Percentiles rank a stretch among this genome's conserved stretches.
Conservation (phyloP, 92 coral and sea anemone genomes). For the Porites cylindrica region DNA sequence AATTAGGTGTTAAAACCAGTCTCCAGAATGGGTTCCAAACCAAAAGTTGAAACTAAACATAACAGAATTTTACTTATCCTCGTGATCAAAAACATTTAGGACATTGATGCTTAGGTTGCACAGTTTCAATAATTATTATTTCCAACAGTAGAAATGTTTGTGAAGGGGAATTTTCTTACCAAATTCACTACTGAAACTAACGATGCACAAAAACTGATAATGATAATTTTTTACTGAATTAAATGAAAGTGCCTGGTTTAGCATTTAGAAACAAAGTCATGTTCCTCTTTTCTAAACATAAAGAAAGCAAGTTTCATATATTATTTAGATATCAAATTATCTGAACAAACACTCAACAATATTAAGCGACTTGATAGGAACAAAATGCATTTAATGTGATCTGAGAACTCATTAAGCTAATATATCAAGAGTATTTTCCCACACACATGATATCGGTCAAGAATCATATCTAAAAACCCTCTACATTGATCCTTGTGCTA, state of each 20-base stretch:
- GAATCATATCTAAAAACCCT: not conserved
- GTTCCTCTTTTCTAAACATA: too few species aligned
- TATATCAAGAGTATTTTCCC: not conserved
- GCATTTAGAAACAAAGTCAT: too few species aligned
- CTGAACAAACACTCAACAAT: not conserved
- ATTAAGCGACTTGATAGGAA: not conserved
- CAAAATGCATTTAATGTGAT: not conserved
- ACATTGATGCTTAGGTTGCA: too few species aligned
- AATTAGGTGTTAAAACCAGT: too few species aligned
- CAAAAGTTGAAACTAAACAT: too few species aligned
- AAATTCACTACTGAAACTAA: not conserved
- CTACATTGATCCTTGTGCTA: not conserved
- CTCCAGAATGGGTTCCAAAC: too few species aligned
- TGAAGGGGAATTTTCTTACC: not conserved
- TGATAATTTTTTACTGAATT: not conserved
- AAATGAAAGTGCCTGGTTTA: not conserved
- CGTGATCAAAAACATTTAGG: too few species aligned
- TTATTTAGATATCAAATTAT: not conserved
- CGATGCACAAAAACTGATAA: not conserved
- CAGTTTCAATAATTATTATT: too few species aligned
- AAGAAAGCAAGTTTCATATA: too few species aligned
- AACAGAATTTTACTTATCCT: too few species aligned
- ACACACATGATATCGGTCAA: not conserved
- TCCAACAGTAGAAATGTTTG: too few species aligned
- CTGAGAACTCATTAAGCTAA: not conserved